A percentile compares a stretch with the other conserved stretches of the same genome.
Conservation (phyloP, 2,797 vertebrate species). For the Anableps anableps region DNA sequence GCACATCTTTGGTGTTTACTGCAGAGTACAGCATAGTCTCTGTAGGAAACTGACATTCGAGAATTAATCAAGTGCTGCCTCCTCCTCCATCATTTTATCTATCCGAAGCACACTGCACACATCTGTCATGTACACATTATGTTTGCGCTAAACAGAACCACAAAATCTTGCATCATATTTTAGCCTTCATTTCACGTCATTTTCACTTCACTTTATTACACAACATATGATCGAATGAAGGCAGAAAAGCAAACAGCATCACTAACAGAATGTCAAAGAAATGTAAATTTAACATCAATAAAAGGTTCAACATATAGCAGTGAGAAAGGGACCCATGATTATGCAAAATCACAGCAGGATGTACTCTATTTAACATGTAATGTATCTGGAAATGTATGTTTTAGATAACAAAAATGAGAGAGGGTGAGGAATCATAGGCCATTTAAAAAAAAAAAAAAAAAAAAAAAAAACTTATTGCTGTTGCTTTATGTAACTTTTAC, state of each 20-base stretch:
- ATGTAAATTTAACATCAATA: conserved; percentile 14
- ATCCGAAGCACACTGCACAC: not conserved
- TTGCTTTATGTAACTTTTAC: not conserved
- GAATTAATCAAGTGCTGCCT: conserved; percentile 1
- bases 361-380: not conserved
- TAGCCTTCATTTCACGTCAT: conserved; percentile 1
- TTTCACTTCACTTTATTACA: not conserved
- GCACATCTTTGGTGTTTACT: not conserved
- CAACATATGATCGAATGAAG: not conserved
- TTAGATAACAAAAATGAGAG: conserved; percentile 8
- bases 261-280: conserved; percentile 7
- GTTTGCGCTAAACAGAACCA: conserved; percentile 17
- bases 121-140: conserved; percentile 6
- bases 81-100: not conserved
- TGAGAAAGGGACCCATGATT: not conserved
- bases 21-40: not conserved
- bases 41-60: not conserved
- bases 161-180: not conserved
- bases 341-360: conserved; percentile 25
- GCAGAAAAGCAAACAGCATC: not conserved
- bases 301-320: not conserved
- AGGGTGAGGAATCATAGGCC: not conserved
- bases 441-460: too few species aligned
- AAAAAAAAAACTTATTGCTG: not conserved
- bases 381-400: not conserved